Evolutionary conservation across 2,888 invertebrate species (phyloP), one percentile per base, ranked within the genome.

Genomic region (Agapostemon virescens): DNA sequence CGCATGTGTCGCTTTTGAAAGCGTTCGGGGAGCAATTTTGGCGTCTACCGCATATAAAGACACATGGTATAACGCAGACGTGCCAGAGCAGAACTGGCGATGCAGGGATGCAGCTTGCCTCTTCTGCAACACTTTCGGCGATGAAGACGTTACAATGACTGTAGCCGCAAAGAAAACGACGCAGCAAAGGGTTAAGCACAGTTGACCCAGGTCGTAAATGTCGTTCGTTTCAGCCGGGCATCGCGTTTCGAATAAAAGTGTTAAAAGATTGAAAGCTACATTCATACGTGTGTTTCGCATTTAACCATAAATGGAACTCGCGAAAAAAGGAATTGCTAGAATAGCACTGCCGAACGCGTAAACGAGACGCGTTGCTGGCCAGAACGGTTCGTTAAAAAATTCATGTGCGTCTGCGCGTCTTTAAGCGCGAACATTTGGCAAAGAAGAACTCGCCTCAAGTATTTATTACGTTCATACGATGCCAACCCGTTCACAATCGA

Each of bases 371-470:
- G n/a, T n/a, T 7, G 23, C 15, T 30, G 30, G n/a, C 67, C 23
- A 66, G 64, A 33, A 66, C 38, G n/a, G 52, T 73, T 52, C 1
- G 17, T 23, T 30, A 15, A 52, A 40, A 58, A 26, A 42, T 61
- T 6, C 20, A 17, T 20, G 17, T n/a, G 33, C 40, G 67, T 55
- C 4, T 33, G 61, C 58, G 66, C n/a, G 30, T 20, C 15, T 7
- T n/a, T n/a, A 15, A 9, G 20, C 23, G 61, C 23, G 61, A n/a
- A 38, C 45, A 80, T 77, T 80, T 77, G 80, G 73, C 80, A n/a
- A 80, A 52, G 45, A 73, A 49, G 3, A n/a, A 2, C 20, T 66
- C 66, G 40, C 63, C 20, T 52, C n/a, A 58, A 40, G n/a, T 74
- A 77, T 82, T 81, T 66, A 72, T 81, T 23, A 49, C 58, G 36